Evolutionary conservation across 2,888 invertebrate genomes (phyloP), one percentile per base, ranked within the genome.

Genomic region (Dasysyrphus tricinctus): DNA sequence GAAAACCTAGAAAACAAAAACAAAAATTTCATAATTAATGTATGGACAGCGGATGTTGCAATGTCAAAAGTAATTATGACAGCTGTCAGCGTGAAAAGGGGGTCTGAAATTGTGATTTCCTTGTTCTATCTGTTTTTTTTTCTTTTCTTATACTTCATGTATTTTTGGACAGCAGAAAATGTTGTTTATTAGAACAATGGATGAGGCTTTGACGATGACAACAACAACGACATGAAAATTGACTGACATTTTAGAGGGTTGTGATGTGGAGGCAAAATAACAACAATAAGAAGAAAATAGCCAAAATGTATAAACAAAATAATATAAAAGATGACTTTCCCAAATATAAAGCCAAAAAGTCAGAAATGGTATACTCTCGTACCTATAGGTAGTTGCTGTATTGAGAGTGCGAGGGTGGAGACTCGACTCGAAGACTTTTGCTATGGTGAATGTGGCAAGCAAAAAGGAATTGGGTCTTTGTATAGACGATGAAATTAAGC

Each of bases 1-100:
- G 39, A 61, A 42, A 6, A 44, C n/a, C 44, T 16, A 39, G 32
- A 49, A 16, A 44, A 65, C 12, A 69, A 34, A 34, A 75, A 63
- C 39, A 37, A 78, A 56, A 65, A 54, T 67, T 16, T 67, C 49
- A 42, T 83, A 84, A 80, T 84, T 84, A 24, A 78, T 82, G 72
- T 81, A 86, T 86, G 81, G 81, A 86, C 78, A 81, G 75, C 86
- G 86, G 86, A 86, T 86, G 86, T 86, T 82, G 72, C 90, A 90
- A 90, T 90, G 92, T 92, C 92, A 90, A 91, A 92, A 92, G 91
- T 92, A 92, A 92, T 92, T 92, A 92, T 92, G 92, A 92, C 92
- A 92, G 92, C 92, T 92, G 92, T 91, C 92, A 91, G 92, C 90
- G 89, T 89, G 90, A 82, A 78, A 73, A 67, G 19, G 51, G 86